phyloP scores from a whole-genome alignment of 1,140 invertebrate species.

The Sycobia sp. region DNA sequence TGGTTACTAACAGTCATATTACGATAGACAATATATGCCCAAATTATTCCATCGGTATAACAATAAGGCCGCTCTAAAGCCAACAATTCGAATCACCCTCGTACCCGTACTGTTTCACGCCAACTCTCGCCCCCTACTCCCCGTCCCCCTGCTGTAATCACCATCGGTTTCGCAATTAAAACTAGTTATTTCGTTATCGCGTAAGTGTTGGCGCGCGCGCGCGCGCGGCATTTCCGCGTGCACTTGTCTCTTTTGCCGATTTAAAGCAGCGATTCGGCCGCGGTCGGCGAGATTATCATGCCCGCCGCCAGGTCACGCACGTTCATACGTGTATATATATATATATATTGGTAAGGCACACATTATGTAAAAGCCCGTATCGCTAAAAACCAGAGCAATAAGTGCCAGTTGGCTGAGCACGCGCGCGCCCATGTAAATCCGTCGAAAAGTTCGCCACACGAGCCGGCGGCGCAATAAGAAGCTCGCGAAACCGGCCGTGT shows the following conservation, averaged over 20 bases:
- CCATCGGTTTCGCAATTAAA: slow-evolving; percentile 55
- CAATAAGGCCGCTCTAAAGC: too few species aligned
- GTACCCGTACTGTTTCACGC: neutral
- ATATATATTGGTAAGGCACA: slow-evolving; percentile 24
- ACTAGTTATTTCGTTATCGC: slow-evolving; percentile 57
- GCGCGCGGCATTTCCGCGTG: slow-evolving; percentile 22
- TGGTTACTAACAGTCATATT: too few species aligned
- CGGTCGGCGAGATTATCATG: slow-evolving; percentile 11
- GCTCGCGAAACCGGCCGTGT: neutral
- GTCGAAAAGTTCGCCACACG: neutral
- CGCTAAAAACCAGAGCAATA: too few species aligned
- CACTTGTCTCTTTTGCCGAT: slow-evolving; percentile 30
- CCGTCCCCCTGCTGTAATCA: too few species aligned
- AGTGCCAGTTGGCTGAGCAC: too few species aligned
- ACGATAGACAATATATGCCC: too few species aligned
- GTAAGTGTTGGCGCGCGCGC: neutral
- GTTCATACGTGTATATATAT: slow-evolving; percentile 10
- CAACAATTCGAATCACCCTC: neutral
- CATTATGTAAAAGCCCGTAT: slow-evolving; percentile 10
- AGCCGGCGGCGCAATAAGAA: neutral
- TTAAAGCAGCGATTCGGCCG: too few species aligned
- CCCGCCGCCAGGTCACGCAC: slow-evolving; percentile 4
- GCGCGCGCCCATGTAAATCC: neutral
- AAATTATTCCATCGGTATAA: too few species aligned
- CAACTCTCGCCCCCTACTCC: neutral